These are phyloP conservation scores for Parauchenoglanis ngamensis DNA, from an alignment of 2,797 vertebrate species.

Conservation along the genomic window DNA sequence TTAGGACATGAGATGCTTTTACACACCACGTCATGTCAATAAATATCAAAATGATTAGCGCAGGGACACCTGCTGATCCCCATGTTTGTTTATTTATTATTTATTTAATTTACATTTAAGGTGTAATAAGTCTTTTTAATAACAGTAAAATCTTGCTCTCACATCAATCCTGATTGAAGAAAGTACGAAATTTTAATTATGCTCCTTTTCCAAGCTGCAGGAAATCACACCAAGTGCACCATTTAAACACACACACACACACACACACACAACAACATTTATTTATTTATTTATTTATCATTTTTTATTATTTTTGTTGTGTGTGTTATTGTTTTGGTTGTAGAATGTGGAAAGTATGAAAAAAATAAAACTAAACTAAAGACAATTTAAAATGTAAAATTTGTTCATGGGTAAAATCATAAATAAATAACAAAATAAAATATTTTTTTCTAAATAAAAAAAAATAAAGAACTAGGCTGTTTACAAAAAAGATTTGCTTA, in stretches of 20 bases:
- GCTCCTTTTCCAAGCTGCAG: not conserved
- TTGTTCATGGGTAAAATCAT: too few species aligned
- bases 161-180: slow-evolving; percentile 45
- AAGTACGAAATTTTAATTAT: slow-evolving; percentile 49
- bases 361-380: too few species aligned
- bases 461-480: too few species aligned
- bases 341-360: too few species aligned
- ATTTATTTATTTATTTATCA: too few species aligned
- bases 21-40: not conserved
- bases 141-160: not conserved
- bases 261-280: not conserved
- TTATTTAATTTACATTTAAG: too few species aligned
- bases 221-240: not conserved
- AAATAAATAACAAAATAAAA: too few species aligned
- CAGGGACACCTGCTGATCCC: not conserved
- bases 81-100: not conserved
- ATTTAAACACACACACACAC: not conserved
- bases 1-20: not conserved
- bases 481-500: too few species aligned
- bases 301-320: too few species aligned
- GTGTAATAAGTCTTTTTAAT: not conserved
- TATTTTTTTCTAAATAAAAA: too few species aligned
- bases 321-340: too few species aligned
- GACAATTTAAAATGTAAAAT: too few species aligned
- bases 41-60: not conserved